Evolutionary conservation across 2,888 invertebrate species (phyloP).

Genomic region (Hirtodrosophila trivittata): DNA sequence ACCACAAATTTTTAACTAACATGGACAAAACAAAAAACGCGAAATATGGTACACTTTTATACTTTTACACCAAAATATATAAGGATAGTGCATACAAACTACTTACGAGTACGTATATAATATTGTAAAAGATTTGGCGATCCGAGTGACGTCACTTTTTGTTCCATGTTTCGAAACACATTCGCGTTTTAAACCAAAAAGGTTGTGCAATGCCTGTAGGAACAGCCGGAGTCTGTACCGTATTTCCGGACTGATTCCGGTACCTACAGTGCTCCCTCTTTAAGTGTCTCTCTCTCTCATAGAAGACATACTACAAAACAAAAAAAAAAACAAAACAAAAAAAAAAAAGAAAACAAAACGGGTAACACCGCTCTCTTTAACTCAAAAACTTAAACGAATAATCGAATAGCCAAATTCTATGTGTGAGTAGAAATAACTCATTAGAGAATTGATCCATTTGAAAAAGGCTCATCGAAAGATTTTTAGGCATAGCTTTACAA

Average conservation of each 20-base stretch:
- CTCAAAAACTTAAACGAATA: slow-evolving; percentile 38
- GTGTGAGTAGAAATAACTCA: slow-evolving; percentile 11
- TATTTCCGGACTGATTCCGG: slow-evolving; percentile 22
- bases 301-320: slow-evolving; percentile 31
- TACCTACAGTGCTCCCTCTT: slow-evolving; percentile 60
- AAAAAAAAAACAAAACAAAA: not conserved
- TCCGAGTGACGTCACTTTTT: slow-evolving; percentile 28
- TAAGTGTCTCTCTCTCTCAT: slow-evolving; percentile 61
- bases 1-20: slow-evolving; percentile 69
- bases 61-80: slow-evolving; percentile 79
- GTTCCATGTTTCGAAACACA: slow-evolving; percentile 60
- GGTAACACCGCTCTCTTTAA: slow-evolving; percentile 26
- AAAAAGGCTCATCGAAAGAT: slow-evolving; percentile 18
- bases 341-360: slow-evolving; percentile 4
- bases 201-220: slow-evolving; percentile 73
- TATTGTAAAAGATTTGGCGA: slow-evolving; percentile 37
- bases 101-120: slow-evolving; percentile 24
- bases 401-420: slow-evolving; percentile 32
- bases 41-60: slow-evolving; percentile 79
- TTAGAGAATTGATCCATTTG: slow-evolving; percentile 35
- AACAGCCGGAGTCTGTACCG: slow-evolving; percentile 8
- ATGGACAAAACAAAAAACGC: slow-evolving; percentile 26
- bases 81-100: slow-evolving; percentile 50
- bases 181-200: slow-evolving; percentile 71
- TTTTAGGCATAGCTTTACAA: slow-evolving; percentile 38